phyloP scores from a whole-genome alignment of 2,797 vertebrate species.

The Sebastolobus altivelis region DNA sequence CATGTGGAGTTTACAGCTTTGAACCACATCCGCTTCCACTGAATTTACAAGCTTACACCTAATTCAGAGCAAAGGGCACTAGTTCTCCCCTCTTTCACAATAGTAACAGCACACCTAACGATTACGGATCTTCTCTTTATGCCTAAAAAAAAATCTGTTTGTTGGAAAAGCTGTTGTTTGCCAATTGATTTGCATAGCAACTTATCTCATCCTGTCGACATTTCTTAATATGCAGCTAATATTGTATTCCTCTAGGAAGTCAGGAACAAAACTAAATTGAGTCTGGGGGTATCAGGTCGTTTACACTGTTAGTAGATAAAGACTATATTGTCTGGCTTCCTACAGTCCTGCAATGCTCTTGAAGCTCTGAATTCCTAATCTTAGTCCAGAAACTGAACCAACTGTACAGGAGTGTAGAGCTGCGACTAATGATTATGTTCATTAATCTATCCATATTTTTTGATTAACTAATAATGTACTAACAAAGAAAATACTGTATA shows the following conservation, averaged over 20 bases:
- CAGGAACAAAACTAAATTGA: neutral
- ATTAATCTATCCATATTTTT: neutral
- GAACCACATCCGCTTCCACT: neutral
- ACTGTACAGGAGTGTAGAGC: neutral
- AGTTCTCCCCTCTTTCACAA: neutral
- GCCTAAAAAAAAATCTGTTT: accelerated
- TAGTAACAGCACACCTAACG: neutral
- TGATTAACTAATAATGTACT: too few relatives aligned
- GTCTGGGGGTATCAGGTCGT: neutral
- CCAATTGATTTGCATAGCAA: conserved; percentile 4
- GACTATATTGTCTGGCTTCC: neutral
- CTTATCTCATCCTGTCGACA: neutral
- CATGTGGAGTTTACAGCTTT: neutral
- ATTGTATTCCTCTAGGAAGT: neutral
- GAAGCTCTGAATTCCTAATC: neutral
- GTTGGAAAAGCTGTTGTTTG: neutral
- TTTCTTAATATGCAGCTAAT: neutral
- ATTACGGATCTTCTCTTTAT: neutral
- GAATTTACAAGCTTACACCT: neutral
- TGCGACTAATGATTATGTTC: neutral
- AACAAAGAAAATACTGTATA: too few relatives aligned
- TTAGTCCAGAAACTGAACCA: too few relatives aligned
- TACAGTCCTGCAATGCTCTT: neutral
- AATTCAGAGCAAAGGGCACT: neutral
- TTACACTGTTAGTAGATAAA: neutral